These are phyloP conservation scores for Apteryx owenii DNA, from an alignment of 2,113 vertebrate genomes.

Conservation along the genomic window DNA sequence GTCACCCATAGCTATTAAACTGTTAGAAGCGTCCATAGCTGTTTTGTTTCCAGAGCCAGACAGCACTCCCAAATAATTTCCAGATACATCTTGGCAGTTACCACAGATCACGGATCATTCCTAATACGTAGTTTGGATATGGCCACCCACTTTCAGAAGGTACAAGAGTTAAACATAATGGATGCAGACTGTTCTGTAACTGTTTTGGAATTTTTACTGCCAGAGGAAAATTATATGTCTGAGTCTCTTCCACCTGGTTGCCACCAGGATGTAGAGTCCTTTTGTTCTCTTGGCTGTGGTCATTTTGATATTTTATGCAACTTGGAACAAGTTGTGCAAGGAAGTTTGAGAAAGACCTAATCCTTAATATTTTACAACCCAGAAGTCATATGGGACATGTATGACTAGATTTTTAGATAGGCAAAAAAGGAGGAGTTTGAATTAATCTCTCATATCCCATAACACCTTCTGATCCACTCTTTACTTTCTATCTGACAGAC, in stretches of 20 bases:
- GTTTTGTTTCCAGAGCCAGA: neutral
- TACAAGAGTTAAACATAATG: neutral
- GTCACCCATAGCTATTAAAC: neutral
- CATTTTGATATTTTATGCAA: neutral
- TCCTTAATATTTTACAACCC: neutral
- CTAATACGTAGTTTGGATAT: neutral
- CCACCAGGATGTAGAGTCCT: neutral
- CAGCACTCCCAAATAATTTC: neutral
- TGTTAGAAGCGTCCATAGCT: neutral
- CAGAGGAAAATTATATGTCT: neutral
- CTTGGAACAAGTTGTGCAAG: neutral
- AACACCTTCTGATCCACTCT: neutral
- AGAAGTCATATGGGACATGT: neutral
- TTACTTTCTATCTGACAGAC: neutral
- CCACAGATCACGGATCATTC: accelerated
- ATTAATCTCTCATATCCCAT: neutral
- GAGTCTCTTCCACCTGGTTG: neutral
- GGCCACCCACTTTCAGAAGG: neutral
- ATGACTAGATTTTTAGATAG: neutral
- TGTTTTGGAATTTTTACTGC: neutral
- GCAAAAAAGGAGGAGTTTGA: neutral
- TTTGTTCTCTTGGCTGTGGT: neutral
- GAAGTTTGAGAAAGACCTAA: neutral
- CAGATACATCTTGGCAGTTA: neutral
- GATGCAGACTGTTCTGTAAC: neutral